phyloP scores from a whole-genome alignment of 2,888 invertebrate genomes.

The Heliconius ethilla region DNA sequence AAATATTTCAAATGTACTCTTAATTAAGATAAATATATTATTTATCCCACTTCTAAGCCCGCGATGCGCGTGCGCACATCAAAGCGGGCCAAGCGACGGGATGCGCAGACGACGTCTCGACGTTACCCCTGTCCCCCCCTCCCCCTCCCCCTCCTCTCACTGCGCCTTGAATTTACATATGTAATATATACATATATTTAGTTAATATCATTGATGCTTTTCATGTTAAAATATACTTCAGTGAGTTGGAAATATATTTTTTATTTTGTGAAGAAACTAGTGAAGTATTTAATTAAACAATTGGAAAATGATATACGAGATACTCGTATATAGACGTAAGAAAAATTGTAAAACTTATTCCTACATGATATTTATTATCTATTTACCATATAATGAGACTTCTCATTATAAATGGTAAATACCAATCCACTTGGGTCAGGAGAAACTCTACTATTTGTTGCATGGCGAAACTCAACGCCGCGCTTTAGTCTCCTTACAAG shows the following conservation, averaged over 20 bases:
- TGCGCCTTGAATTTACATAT: constrained; percentile 37
- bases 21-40: neutral
- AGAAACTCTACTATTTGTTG: neutral
- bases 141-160: constrained; percentile 34
- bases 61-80: constrained; percentile 55
- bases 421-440: too few species aligned
- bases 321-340: too few species aligned
- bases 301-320: too few species aligned
- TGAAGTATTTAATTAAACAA: neutral
- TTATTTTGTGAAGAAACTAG: neutral
- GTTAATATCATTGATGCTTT: constrained; percentile 26
- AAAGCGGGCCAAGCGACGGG: constrained; percentile 67
- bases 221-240: neutral
- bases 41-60: neutral
- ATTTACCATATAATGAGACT: too few species aligned
- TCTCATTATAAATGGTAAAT: too few species aligned
- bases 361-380: too few species aligned
- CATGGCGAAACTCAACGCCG: too few species aligned
- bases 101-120: constrained; percentile 79
- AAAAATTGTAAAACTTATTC: too few species aligned
- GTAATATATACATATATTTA: constrained; percentile 33
- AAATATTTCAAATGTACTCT: neutral
- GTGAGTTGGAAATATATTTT: neutral
- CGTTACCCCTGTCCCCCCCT: constrained; percentile 47
- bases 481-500: neutral